Percentiles rank a stretch among this genome's conserved stretches.
Evolutionary conservation across 2,888 invertebrate genomes (phyloP).

Genomic region (Pomacea canaliculata): DNA sequence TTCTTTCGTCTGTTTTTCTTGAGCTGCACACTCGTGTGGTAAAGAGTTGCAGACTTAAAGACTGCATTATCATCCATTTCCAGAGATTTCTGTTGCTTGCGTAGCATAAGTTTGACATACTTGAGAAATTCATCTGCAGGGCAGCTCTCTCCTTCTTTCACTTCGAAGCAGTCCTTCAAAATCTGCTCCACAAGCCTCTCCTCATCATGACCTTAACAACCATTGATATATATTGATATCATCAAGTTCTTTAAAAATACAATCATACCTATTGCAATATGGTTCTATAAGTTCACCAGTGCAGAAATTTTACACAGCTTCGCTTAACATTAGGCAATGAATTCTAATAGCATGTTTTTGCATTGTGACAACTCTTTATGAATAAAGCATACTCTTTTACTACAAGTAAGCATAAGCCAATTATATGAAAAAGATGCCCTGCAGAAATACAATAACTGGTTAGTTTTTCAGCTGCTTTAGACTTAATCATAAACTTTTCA

Average conservation of each 20-base stretch:
- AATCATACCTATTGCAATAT: too few species aligned
- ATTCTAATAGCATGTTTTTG: too few species aligned
- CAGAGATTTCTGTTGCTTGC: background rate
- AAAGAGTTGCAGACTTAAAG: background rate
- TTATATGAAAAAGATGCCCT: too few species aligned
- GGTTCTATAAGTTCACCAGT: too few species aligned
- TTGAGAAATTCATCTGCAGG: background rate
- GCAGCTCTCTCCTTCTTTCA: slow-evolving; percentile 3
- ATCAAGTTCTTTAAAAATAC: background rate
- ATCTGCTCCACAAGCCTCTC: slow-evolving; percentile 8
- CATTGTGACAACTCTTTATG: too few species aligned
- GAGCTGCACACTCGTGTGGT: background rate
- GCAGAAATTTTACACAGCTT: too few species aligned
- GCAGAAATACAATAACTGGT: too few species aligned
- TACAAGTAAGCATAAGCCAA: too few species aligned
- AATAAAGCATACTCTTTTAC: too few species aligned
- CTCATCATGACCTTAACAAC: slow-evolving; percentile 1
- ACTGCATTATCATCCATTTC: background rate
- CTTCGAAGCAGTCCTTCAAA: slow-evolving; percentile 3
- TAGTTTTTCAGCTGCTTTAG: too few species aligned
- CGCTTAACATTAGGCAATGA: too few species aligned
- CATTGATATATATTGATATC: background rate
- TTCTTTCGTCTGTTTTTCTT: slow-evolving; percentile 6
- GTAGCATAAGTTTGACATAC: slow-evolving; percentile 5
- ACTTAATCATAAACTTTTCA: too few species aligned